phyloP scores from a whole-genome alignment of 2,797 vertebrate species.

The Neosilurus mollespiculum region DNA sequence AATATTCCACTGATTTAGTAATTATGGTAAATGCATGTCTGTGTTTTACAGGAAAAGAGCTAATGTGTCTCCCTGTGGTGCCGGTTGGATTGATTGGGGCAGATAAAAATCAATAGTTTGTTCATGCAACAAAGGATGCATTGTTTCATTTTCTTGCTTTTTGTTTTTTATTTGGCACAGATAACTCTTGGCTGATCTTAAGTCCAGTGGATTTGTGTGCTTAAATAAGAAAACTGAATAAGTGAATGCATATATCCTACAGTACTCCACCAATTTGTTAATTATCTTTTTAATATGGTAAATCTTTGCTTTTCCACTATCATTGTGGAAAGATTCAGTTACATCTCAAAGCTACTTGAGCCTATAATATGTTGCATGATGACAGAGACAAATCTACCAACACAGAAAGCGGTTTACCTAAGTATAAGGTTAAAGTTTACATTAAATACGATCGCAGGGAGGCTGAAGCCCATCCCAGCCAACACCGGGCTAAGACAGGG shows the following conservation, averaged over 20 bases:
- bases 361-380: no score
- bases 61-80: conserved; percentile 20
- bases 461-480: no score
- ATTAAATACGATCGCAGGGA: no score
- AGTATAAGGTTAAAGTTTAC: no score
- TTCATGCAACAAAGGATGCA: conserved; percentile 15
- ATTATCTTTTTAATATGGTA: no score
- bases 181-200: conserved; percentile 17
- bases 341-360: no score
- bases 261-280: neutral
- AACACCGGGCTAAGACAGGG: no score
- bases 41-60: conserved; percentile 32
- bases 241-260: neutral
- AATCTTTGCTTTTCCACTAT: no score
- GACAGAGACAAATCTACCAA: no score
- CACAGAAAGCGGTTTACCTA: no score
- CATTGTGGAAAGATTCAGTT: no score
- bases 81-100: conserved; percentile 13
- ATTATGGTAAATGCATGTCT: conserved; percentile 35
- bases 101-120: conserved; percentile 28
- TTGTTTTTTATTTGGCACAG: neutral
- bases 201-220: neutral
- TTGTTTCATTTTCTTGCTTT: conserved; percentile 2
- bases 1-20: conserved; percentile 16
- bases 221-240: neutral